phyloP scores from a whole-genome alignment of 2,888 invertebrate genomes.

The Cephus spinipes region DNA sequence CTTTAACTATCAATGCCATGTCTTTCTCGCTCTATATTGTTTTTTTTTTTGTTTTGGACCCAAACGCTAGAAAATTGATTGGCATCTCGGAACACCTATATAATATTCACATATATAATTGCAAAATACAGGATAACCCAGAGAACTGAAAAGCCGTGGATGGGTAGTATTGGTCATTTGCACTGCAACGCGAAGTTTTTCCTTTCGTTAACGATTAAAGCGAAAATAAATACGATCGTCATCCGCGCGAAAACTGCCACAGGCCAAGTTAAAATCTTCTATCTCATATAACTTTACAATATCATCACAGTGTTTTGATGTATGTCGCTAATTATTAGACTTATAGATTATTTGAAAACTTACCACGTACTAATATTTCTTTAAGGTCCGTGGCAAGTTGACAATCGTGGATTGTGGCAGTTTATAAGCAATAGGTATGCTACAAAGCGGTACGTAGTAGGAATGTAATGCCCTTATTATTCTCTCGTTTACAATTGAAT shows the following conservation, averaged over 20 bases:
- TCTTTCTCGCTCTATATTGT: not conserved
- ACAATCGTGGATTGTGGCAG: slow-evolving; percentile 44
- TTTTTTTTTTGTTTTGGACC: slow-evolving; percentile 20
- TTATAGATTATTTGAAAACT: slow-evolving; percentile 35
- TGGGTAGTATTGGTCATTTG: slow-evolving; percentile 35
- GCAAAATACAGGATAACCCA: slow-evolving; percentile 41
- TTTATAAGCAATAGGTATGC: slow-evolving; percentile 41
- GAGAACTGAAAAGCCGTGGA: slow-evolving; percentile 52
- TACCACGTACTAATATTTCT: slow-evolving; percentile 12
- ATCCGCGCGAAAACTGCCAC: slow-evolving; percentile 34
- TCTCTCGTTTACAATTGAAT: not conserved
- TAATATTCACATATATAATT: slow-evolving; percentile 33
- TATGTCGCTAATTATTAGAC: slow-evolving; percentile 46
- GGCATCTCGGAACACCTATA: slow-evolving; percentile 51
- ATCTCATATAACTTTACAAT: slow-evolving; percentile 45
- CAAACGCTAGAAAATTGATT: slow-evolving; percentile 44
- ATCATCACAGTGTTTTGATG: slow-evolving; percentile 61
- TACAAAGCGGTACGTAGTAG: slow-evolving; percentile 40
- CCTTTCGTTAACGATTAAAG: slow-evolving; percentile 7
- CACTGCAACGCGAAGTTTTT: slow-evolving; percentile 1
- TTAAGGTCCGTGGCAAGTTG: slow-evolving; percentile 22
- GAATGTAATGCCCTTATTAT: slow-evolving; percentile 34
- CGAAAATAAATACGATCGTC: slow-evolving; percentile 11
- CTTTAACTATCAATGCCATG: not conserved
- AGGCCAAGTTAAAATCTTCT: slow-evolving; percentile 35